These are phyloP conservation scores for Hesperia comma DNA, from an alignment of 2,888 invertebrate species.

Conservation along the genomic window DNA sequence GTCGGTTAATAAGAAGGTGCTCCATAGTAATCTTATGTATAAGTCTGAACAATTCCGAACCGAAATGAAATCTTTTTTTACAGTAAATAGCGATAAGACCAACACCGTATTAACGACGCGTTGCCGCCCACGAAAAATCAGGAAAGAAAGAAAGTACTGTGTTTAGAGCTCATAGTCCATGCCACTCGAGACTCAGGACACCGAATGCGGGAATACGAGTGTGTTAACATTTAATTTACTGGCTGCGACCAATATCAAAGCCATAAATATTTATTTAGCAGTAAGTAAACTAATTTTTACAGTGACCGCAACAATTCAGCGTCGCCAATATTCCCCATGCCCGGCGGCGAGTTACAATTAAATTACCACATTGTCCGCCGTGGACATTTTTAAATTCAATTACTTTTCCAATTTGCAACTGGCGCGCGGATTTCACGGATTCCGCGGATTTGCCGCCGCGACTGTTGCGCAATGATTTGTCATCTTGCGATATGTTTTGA, in stretches of 20 bases:
- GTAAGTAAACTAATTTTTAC: not conserved
- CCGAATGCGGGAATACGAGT: too few relatives aligned
- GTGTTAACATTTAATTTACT: too few relatives aligned
- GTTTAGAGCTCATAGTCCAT: too few relatives aligned
- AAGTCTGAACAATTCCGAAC: too few relatives aligned
- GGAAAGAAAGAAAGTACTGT: too few relatives aligned
- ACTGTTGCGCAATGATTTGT: slow-evolving; percentile 26
- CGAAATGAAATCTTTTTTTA: too few relatives aligned
- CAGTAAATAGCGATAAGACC: too few relatives aligned
- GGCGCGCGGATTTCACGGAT: slow-evolving; percentile 43
- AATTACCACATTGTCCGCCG: slow-evolving; percentile 23
- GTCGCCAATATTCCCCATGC: not conserved
- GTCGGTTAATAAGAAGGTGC: too few relatives aligned
- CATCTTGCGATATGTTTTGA: not conserved
- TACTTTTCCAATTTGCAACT: slow-evolving; percentile 48
- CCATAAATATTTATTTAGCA: not conserved
- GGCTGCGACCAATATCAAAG: not conserved
- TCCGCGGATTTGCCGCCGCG: slow-evolving; percentile 30
- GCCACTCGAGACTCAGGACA: too few relatives aligned
- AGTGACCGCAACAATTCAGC: not conserved
- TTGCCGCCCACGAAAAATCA: too few relatives aligned
- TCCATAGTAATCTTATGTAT: too few relatives aligned
- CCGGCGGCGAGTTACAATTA: slow-evolving; percentile 17
- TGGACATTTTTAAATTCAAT: slow-evolving; percentile 46
- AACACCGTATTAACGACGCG: too few relatives aligned